phyloP scores from a whole-genome alignment of 2,797 vertebrate genomes.

The Rhabdophis nuchalis region DNA sequence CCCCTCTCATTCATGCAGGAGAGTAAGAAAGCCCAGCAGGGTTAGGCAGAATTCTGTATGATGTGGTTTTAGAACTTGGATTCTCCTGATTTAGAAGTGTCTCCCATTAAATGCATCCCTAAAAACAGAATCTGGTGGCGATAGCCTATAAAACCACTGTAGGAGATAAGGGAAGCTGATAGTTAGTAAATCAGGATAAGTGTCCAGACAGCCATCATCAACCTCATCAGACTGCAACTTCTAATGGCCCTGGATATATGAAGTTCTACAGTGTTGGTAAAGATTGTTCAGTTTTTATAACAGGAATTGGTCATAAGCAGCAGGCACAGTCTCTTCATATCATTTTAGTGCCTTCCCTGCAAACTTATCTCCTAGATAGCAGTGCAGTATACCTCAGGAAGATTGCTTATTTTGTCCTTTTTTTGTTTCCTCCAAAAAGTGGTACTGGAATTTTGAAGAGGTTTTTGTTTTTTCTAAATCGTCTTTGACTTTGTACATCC shows the following conservation, averaged over 20 bases:
- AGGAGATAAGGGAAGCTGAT: background rate
- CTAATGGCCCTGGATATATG: background rate
- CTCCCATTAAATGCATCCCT: too few species aligned
- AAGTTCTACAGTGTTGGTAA: background rate
- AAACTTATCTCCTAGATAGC: background rate
- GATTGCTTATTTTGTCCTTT: background rate
- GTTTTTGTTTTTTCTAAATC: conserved; percentile 21
- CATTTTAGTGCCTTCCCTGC: background rate
- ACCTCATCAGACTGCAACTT: background rate
- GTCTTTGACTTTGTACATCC: conserved; percentile 68
- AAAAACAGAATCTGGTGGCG: background rate
- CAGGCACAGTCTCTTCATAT: background rate
- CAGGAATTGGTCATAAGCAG: background rate
- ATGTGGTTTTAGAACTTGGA: background rate
- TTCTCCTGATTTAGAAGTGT: background rate
- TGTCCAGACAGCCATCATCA: background rate
- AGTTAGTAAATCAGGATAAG: background rate
- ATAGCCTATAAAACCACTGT: background rate
- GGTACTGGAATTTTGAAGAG: conserved; percentile 54
- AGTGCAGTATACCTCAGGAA: conserved; percentile 1
- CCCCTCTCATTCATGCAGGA: background rate
- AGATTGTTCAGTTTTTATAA: background rate
- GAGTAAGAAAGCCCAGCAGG: background rate
- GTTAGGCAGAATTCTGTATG: background rate
- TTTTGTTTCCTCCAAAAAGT: conserved; percentile 58